These are phyloP conservation scores for Piezodorus guildinii DNA, from an alignment of 1,140 invertebrate genomes.

Conservation along the genomic window DNA sequence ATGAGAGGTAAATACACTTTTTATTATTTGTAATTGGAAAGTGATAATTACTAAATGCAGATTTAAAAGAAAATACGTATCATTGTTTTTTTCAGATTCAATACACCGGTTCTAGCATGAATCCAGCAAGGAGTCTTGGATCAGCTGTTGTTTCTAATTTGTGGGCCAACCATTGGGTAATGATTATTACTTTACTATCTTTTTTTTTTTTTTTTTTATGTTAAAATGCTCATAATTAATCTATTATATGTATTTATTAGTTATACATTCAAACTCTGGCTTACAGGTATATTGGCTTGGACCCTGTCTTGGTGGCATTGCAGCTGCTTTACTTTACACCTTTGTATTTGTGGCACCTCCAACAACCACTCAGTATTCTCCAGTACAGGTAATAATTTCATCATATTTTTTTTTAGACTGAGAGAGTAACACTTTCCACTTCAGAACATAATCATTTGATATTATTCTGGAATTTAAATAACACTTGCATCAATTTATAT, in stretches of 20 bases:
- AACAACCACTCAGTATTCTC: conserved; percentile 35
- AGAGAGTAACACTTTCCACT: background rate
- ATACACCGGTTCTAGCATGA: conserved; percentile 80
- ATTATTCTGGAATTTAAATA: background rate
- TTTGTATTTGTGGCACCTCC: conserved; percentile 51
- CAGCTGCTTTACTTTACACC: conserved; percentile 63
- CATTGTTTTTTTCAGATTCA: conserved; percentile 39
- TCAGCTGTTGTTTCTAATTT: conserved; percentile 62
- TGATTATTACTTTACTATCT: background rate
- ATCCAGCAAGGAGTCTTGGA: conserved; percentile 75
- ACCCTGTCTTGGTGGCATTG: conserved; percentile 65
- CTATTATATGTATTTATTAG: too few relatives aligned
- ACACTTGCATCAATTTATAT: too few relatives aligned
- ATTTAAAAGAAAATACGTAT: too few relatives aligned
- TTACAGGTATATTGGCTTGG: conserved; percentile 77
- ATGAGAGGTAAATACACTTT: too few relatives aligned
- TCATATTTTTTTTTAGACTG: background rate
- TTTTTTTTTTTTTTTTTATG: background rate
- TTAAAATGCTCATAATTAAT: too few relatives aligned
- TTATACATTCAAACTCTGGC: background rate
- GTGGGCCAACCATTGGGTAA: conserved; percentile 74
- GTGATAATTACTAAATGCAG: too few relatives aligned
- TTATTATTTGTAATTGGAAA: too few relatives aligned
- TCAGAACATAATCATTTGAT: background rate
- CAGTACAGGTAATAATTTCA: conserved; percentile 35